Percentiles rank a stretch among this genome's conserved stretches.
phyloP scores from a whole-genome alignment of 1,140 invertebrate genomes.

The Meteorus sp. region DNA sequence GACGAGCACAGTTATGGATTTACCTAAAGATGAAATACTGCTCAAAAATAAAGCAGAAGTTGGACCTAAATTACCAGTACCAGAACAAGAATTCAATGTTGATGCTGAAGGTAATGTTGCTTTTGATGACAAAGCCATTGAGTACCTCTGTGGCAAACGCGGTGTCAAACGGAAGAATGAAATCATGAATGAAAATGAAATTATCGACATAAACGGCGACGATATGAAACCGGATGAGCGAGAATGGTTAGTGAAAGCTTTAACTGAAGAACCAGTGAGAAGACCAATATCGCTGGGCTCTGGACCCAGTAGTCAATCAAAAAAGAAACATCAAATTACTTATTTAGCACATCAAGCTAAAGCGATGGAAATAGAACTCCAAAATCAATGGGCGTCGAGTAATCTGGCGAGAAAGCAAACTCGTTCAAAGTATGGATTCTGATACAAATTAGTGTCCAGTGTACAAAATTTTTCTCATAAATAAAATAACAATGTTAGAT shows the following conservation, averaged over 20 bases:
- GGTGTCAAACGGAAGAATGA: slow-evolving; percentile 58
- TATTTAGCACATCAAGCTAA: slow-evolving; percentile 94
- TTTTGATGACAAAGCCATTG: slow-evolving; percentile 55
- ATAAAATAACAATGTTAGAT: too few relatives aligned
- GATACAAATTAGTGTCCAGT: slow-evolving; percentile 29
- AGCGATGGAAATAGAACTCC: slow-evolving; percentile 88
- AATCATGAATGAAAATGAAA: slow-evolving; percentile 60
- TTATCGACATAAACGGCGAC: slow-evolving; percentile 84
- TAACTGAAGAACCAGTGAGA: slow-evolving; percentile 74
- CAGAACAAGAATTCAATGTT: slow-evolving; percentile 57
- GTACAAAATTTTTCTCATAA: not conserved
- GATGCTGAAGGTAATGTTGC: slow-evolving; percentile 52
- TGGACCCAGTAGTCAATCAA: slow-evolving; percentile 50
- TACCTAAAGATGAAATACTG: slow-evolving; percentile 51
- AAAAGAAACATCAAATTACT: slow-evolving; percentile 91
- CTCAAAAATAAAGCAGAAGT: slow-evolving; percentile 53
- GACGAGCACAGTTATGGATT: slow-evolving; percentile 45
- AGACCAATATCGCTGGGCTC: slow-evolving; percentile 48
- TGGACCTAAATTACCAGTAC: slow-evolving; percentile 54
- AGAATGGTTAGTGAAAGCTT: slow-evolving; percentile 79
- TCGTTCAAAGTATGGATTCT: slow-evolving; percentile 88
- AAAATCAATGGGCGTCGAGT: slow-evolving; percentile 92
- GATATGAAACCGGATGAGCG: slow-evolving; percentile 78
- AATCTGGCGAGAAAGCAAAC: slow-evolving; percentile 81
- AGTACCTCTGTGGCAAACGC: slow-evolving; percentile 55